Percentiles rank a stretch among this genome's conserved stretches.
Evolutionary conservation across 2,888 invertebrate genomes (phyloP).

Genomic region (Eupsilia transversa): DNA sequence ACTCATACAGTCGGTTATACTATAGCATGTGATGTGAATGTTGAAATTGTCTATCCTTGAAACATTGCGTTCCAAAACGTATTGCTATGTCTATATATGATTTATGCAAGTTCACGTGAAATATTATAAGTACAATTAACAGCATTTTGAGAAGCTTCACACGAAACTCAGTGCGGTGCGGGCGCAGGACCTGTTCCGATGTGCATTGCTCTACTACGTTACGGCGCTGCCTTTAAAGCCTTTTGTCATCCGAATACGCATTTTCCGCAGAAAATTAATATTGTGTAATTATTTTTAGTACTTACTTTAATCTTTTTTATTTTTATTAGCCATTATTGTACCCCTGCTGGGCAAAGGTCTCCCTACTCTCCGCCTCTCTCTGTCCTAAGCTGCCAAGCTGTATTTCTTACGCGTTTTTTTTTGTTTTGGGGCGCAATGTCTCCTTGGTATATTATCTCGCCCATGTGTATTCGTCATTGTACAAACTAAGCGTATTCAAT

Average conservation of each 20-base stretch:
- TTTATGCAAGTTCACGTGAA: background rate
- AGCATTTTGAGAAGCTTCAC: background rate
- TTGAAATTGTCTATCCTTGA: background rate
- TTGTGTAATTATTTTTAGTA: background rate
- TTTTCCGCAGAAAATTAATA: background rate
- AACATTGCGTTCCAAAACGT: background rate
- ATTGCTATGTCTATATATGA: background rate
- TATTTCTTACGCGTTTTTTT: background rate
- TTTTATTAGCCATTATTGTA: too few relatives aligned
- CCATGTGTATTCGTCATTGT: constrained; percentile 6
- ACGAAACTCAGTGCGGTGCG: background rate
- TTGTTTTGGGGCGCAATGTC: background rate
- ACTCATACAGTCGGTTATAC: background rate
- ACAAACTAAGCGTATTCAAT: background rate
- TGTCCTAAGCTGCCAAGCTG: too few relatives aligned
- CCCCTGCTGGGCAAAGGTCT: too few relatives aligned
- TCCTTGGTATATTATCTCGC: background rate
- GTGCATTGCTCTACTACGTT: background rate
- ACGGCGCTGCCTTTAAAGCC: background rate
- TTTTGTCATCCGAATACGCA: background rate
- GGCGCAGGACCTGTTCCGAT: background rate
- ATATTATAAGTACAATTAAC: background rate
- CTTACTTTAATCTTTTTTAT: too few relatives aligned
- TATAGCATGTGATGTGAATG: background rate
- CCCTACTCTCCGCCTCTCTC: too few relatives aligned